Conservation (phyloP, 2,888 invertebrate species). For the Platypus cylindrus region DNA sequence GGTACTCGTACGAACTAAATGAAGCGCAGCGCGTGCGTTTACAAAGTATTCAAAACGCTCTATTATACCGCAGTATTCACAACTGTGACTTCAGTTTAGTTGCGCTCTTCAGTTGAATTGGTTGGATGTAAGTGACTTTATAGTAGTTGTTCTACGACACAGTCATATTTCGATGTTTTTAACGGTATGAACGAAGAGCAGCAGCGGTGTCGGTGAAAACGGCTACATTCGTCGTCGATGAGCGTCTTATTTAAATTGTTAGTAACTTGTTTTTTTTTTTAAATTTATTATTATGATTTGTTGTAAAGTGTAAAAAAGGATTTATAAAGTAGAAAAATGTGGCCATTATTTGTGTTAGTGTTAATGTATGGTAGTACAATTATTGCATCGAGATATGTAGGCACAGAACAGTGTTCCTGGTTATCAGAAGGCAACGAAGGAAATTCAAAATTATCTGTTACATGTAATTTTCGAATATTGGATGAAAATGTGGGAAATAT, state of each 20-base stretch:
- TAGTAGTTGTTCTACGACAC: too few species aligned
- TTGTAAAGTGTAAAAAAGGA: constrained; percentile 6
- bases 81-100: constrained; percentile 27
- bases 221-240: too few species aligned
- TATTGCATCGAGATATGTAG: constrained; percentile 18
- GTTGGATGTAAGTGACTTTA: too few species aligned
- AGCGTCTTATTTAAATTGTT: too few species aligned
- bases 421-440: constrained; percentile 37
- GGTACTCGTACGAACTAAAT: not conserved
- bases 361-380: constrained; percentile 5
- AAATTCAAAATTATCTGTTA: constrained; percentile 39
- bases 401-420: constrained; percentile 38
- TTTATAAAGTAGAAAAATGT: constrained; percentile 10
- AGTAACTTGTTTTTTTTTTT: constrained; percentile 1
- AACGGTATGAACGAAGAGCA: too few species aligned
- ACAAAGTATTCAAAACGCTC: constrained; percentile 4
- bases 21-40: constrained; percentile 13
- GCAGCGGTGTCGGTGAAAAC: too few species aligned
- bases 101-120: constrained; percentile 21
- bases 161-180: too few species aligned
- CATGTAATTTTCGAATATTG: constrained; percentile 58
- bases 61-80: constrained; percentile 29
- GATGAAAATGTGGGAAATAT: constrained; percentile 57
- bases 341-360: constrained; percentile 10
- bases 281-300: not conserved